phyloP scores from a whole-genome alignment of 2,888 invertebrate species.

The Xanthia icteritia region DNA sequence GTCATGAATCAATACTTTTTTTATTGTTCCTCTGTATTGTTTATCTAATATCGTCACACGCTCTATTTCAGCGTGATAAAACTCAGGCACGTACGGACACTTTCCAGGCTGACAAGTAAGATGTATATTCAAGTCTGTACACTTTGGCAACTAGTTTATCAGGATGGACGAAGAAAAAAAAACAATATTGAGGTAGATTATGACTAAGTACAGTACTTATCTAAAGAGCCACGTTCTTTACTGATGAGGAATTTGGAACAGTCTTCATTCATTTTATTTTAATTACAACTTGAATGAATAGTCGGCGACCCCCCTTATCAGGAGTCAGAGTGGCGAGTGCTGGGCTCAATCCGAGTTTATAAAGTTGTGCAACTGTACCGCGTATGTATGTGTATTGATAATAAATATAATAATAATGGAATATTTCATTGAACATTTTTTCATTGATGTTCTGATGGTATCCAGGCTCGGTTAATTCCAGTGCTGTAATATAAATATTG shows the following conservation, averaged over 20 bases:
- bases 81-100: conserved; percentile 28
- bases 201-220: conserved; percentile 20
- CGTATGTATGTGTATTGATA: conserved; percentile 50
- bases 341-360: conserved; percentile 72
- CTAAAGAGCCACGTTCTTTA: conserved; percentile 37
- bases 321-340: conserved; percentile 69
- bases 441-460: conserved; percentile 40
- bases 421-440: conserved; percentile 63
- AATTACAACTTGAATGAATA: conserved; percentile 82
- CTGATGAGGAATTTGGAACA: conserved; percentile 53
- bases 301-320: conserved; percentile 81
- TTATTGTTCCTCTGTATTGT: conserved; percentile 31
- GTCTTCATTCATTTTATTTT: conserved; percentile 81
- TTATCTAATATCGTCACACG: conserved; percentile 40
- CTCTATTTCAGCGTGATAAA: conserved; percentile 42
- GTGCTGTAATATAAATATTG: conserved; percentile 29
- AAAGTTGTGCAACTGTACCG: conserved; percentile 64
- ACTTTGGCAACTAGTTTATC: conserved; percentile 42
- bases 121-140: conserved; percentile 25
- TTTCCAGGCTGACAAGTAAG: conserved; percentile 26
- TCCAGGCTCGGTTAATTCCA: conserved; percentile 27
- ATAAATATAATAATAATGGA: conserved; percentile 59
- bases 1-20: conserved; percentile 41
- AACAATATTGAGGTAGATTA: conserved; percentile 17
- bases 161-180: conserved; percentile 27